phyloP scores from a whole-genome alignment of 1,140 invertebrate genomes.

The Steinernema khuongi region DNA sequence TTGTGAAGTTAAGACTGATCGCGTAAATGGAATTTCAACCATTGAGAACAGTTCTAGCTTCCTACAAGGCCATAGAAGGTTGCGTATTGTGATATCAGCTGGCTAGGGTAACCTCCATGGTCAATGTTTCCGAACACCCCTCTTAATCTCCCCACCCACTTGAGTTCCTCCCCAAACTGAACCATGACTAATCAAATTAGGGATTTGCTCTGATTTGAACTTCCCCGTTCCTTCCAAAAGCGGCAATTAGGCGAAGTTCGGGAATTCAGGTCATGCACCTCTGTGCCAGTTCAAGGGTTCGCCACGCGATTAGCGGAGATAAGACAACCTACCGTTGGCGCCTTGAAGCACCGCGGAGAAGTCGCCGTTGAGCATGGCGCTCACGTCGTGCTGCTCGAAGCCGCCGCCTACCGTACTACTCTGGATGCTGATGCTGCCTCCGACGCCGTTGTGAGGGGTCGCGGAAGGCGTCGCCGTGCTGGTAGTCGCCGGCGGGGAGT shows the following conservation, averaged over 20 bases:
- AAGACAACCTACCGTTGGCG: constrained; percentile 2
- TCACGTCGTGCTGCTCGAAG: constrained; percentile 72
- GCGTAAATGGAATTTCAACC: background rate
- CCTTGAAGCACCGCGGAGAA: background rate
- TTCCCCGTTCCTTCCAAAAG: background rate
- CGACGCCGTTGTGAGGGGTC: background rate
- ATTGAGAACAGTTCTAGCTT: no score
- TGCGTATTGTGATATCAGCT: no score
- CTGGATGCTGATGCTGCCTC: background rate
- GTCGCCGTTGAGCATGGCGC: constrained; percentile 16
- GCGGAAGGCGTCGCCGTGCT: background rate
- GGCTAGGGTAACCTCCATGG: no score
- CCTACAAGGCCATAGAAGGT: no score
- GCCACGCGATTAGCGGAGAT: background rate
- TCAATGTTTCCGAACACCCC: background rate
- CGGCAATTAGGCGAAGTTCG: background rate
- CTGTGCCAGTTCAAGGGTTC: background rate
- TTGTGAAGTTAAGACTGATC: no score
- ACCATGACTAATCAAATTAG: background rate
- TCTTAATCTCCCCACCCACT: background rate
- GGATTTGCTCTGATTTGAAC: background rate
- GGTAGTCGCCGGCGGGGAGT: constrained; percentile 12
- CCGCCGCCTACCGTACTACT: constrained; percentile 68
- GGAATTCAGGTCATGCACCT: constrained; percentile 12
- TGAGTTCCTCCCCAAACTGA: background rate